Evolutionary conservation across 2,888 invertebrate species (phyloP).

Genomic region (Oscheius myriophilus): DNA sequence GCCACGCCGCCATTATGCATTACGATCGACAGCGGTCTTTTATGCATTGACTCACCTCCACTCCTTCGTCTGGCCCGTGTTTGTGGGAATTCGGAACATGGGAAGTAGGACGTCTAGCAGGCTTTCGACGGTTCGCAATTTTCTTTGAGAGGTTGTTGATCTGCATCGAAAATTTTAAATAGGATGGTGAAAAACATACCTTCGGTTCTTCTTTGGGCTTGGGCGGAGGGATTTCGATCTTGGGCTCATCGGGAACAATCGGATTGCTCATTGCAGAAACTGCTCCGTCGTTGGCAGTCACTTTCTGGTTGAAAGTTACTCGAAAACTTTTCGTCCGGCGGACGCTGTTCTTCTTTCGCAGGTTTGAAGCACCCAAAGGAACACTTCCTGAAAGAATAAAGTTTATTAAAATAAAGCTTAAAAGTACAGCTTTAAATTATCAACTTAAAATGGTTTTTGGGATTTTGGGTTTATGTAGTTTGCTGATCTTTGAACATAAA

Average conservation of each 20-base stretch:
- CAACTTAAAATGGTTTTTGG: too few species aligned
- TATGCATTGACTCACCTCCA: background rate
- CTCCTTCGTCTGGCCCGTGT: background rate
- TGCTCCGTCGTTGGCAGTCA: conserved; percentile 15
- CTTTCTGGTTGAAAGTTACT: conserved; percentile 13
- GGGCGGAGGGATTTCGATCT: background rate
- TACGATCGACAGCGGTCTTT: too few species aligned
- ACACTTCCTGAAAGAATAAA: conserved; percentile 1
- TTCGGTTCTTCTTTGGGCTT: too few species aligned
- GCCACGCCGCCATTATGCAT: too few species aligned
- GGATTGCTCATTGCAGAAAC: background rate
- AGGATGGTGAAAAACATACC: too few species aligned
- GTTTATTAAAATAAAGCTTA: too few species aligned
- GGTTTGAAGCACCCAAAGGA: conserved; percentile 6
- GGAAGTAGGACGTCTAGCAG: conserved; percentile 26
- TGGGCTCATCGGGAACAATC: background rate
- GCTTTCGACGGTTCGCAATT: conserved; percentile 24
- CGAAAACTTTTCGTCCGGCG: conserved; percentile 24
- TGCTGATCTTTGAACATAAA: too few species aligned
- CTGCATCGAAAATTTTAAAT: too few species aligned
- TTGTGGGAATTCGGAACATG: conserved; percentile 14
- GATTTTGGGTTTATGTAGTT: too few species aligned
- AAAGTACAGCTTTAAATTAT: too few species aligned
- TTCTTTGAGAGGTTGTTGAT: background rate
- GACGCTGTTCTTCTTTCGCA: background rate